Conservation (phyloP, 2,797 vertebrate genomes). For the Loriculus beryllinus region DNA sequence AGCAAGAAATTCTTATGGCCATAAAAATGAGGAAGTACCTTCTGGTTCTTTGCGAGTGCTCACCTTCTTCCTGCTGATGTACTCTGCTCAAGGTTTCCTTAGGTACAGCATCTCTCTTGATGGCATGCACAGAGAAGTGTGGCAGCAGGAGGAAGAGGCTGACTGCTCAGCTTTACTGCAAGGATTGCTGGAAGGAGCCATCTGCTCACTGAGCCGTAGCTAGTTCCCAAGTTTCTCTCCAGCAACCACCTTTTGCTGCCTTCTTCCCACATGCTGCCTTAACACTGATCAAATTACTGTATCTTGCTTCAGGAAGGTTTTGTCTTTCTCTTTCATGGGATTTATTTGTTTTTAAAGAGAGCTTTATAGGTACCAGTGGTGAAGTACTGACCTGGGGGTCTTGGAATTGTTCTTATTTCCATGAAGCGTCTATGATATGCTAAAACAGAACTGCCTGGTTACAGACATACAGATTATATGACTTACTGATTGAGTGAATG, state of each 20-base stretch:
- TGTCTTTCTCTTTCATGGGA: background rate
- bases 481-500: background rate
- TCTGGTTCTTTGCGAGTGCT: background rate
- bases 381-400: background rate
- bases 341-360: background rate
- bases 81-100: background rate
- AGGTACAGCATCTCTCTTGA: background rate
- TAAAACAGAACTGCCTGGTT: background rate
- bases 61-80: background rate
- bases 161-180: slow-evolving; percentile 15
- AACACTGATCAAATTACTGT: background rate
- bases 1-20: background rate
- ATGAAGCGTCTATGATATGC: background rate
- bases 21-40: background rate
- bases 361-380: background rate
- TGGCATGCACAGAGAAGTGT: background rate
- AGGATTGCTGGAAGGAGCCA: background rate
- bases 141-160: background rate
- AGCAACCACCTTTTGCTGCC: slow-evolving; percentile 9
- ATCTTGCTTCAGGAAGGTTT: background rate
- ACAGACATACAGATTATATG: background rate
- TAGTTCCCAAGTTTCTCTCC: background rate
- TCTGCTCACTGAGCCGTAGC: background rate
- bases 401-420: background rate
- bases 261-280: background rate